Evolutionary conservation across 2,888 invertebrate genomes (phyloP), one percentile per base, ranked within the genome.

Genomic region (Drosophila anomelani): DNA sequence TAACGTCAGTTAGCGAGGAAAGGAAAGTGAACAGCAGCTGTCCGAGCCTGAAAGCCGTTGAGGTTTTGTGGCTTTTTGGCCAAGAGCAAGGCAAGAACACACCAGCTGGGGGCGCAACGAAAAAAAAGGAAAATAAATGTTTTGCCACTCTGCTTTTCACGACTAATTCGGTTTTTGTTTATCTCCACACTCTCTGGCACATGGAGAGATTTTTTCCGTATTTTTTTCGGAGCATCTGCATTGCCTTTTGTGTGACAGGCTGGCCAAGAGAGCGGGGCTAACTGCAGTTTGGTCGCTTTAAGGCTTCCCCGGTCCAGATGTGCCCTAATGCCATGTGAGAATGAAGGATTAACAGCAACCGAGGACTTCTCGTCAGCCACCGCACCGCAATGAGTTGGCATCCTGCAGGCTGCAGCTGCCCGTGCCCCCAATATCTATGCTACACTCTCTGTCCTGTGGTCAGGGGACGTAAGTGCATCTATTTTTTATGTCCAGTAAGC

Each of bases 131-230:
- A 72, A 74, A 66, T 66, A 75, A 78, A 77, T 82, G 75, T 87
- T 80, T 85, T 87, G 83, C 78, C 84, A 87, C 83, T 84, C 87
- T 87, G 83, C 80, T 80, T 74, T 76, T 78, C 66, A 71, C 80
- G 88, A 87, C 88, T 87, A 87, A 84, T 87, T 84, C 82, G 71
- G 83, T 78, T 84, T 84, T 85, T 85, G 82, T 85, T 85, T 84
- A 80, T 82, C 62, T 76, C 61, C 56, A 53, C 70, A 75, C 47
- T 47, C 60, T 56, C 51, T 55, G 12, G 57, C 26, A 43, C 69
- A 60, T 56, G 63, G 20, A 60, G 39, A 41, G 70, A 78, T 83
- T 83, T 83, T 76, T 44, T 63, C 46, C 64, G 41, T 51, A 36
- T 44, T 44, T 44, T 36, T 55, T 55, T 43, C 32, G 54, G 43